Percentiles rank a stretch among this genome's conserved stretches.
Evolutionary conservation across 64 coral and sea anemone genomes (phyloP).

Genomic region (Montipora capricornis): DNA sequence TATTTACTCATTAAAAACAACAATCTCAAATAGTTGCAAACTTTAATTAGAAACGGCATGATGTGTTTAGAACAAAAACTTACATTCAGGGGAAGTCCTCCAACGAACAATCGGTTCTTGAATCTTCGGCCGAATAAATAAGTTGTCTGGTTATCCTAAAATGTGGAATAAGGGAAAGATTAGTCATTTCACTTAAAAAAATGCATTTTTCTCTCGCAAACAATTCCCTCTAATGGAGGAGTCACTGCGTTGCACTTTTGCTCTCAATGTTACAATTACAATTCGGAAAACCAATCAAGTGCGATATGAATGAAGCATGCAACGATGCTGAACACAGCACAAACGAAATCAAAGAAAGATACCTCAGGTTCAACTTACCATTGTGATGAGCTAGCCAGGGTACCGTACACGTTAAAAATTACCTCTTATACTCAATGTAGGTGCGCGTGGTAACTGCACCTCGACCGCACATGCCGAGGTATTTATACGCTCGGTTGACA

Average conservation of each 20-base stretch:
- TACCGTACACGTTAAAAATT: no score
- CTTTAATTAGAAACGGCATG: no score
- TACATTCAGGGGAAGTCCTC: slow-evolving; percentile 51
- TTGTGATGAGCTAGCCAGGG: no score
- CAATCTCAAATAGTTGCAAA: not conserved
- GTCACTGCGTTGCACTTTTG: no score
- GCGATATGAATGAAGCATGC: no score
- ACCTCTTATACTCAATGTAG: not conserved
- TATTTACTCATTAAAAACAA: not conserved
- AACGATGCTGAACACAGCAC: no score
- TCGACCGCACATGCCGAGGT: not conserved
- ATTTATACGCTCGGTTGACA: not conserved
- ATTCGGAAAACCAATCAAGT: not conserved
- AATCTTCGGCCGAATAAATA: slow-evolving; percentile 46
- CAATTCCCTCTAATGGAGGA: not conserved
- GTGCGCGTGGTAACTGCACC: no score
- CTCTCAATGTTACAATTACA: not conserved
- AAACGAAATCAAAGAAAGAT: no score
- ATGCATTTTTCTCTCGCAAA: not conserved
- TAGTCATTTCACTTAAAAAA: not conserved
- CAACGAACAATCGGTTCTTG: slow-evolving; percentile 61
- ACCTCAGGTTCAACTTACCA: no score
- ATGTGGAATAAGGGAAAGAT: not conserved
- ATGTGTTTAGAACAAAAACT: not conserved
- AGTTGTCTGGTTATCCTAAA: slow-evolving; percentile 11